Conservation (phyloP, 2,888 invertebrate genomes). For the Amorpha juglandis region DNA sequence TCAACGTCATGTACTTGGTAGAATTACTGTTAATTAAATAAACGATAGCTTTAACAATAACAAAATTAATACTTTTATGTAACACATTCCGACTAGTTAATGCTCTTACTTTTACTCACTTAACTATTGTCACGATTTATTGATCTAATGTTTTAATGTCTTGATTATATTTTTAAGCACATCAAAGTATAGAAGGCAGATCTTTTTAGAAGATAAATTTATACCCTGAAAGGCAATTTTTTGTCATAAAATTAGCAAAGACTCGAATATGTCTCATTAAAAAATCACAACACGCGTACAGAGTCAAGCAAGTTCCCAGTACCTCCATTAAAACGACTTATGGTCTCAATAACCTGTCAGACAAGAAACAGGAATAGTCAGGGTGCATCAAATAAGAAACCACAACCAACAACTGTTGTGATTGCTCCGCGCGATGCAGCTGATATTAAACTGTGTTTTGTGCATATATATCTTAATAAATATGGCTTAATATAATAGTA, state of each 20-base stretch:
- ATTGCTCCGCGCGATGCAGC: background rate
- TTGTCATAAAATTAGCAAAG: background rate
- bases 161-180: no score
- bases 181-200: no score
- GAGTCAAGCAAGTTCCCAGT: slow-evolving; percentile 5
- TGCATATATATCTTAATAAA: background rate
- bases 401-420: slow-evolving; percentile 6
- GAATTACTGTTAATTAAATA: background rate
- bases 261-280: background rate
- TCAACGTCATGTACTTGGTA: background rate
- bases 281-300: slow-evolving; percentile 7
- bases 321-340: slow-evolving; percentile 2
- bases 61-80: no score
- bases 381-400: slow-evolving; percentile 4
- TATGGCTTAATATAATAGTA: background rate
- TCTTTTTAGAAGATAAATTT: no score
- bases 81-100: no score
- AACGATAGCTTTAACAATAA: background rate
- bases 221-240: no score
- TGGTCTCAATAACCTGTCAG: slow-evolving; percentile 4
- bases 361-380: slow-evolving; percentile 19
- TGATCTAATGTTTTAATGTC: no score
- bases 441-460: slow-evolving; percentile 2
- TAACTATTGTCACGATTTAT: no score
- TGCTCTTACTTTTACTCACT: no score